These are phyloP conservation scores for Drosophila tripunctata DNA, from an alignment of 2,888 invertebrate genomes.

Conservation along the genomic window DNA sequence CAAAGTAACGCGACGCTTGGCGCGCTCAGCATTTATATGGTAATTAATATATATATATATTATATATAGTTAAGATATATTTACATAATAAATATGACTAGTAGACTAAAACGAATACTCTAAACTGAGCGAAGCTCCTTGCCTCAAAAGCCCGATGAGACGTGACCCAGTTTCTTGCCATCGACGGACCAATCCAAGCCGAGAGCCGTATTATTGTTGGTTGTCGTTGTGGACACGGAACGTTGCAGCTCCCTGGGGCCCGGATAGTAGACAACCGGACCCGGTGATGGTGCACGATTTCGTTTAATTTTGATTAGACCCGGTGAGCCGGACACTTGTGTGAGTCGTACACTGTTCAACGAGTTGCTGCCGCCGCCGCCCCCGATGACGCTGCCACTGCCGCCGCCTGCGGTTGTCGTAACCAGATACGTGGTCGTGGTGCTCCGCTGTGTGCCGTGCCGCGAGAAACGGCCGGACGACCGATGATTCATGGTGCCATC, in stretches of 20 bases:
- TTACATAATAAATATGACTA: conserved; percentile 31
- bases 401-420: conserved; percentile 51
- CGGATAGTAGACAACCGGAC: conserved; percentile 85
- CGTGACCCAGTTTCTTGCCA: conserved; percentile 82
- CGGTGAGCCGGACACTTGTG: conserved; percentile 72
- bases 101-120: conserved; percentile 17
- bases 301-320: conserved; percentile 82
- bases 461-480: conserved; percentile 86
- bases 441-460: conserved; percentile 85
- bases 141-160: conserved; percentile 83
- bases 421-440: conserved; percentile 80
- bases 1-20: conserved; percentile 73
- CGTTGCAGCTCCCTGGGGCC: conserved; percentile 82
- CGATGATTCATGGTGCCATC: conserved; percentile 87
- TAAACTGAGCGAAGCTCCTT: conserved; percentile 20
- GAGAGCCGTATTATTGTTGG: conserved; percentile 81
- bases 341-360: conserved; percentile 82
- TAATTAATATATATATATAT: conserved; percentile 6
- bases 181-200: conserved; percentile 82
- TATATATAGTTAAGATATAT: conserved; percentile 20
- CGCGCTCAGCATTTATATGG: conserved; percentile 51
- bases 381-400: conserved; percentile 52
- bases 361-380: conserved; percentile 55
- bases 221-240: conserved; percentile 70
- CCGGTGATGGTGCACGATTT: conserved; percentile 84